phyloP scores from a whole-genome alignment of 2,888 invertebrate genomes.

The Philhelius pedissequus region DNA sequence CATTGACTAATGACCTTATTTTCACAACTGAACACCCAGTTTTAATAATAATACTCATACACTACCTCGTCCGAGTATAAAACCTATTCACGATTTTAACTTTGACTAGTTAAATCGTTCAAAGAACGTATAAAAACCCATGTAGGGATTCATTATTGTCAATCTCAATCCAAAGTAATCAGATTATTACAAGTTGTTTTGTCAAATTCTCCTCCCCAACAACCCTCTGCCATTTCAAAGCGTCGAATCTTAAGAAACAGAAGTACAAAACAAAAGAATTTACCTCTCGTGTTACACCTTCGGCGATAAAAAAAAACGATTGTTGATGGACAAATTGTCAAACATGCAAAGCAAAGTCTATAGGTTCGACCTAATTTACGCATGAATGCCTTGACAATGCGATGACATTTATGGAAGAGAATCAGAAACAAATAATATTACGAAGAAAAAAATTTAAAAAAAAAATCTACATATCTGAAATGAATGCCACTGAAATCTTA shows the following conservation, averaged over 20 bases:
- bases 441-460: not conserved
- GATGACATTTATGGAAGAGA: not conserved
- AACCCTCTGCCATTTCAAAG: not conserved
- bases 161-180: slow-evolving; percentile 14
- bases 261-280: slow-evolving; percentile 1
- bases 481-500: slow-evolving; percentile 43
- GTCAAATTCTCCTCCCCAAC: not conserved
- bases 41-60: not conserved
- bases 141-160: slow-evolving; percentile 9
- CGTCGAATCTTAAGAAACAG: not conserved
- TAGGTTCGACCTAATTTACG: slow-evolving; percentile 48
- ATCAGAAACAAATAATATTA: not conserved
- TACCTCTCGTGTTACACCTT: slow-evolving; percentile 15
- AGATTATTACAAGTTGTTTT: slow-evolving; percentile 20
- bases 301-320: not conserved
- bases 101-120: not conserved
- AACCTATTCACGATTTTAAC: not conserved
- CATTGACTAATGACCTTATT: too few relatives aligned
- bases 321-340: slow-evolving; percentile 18
- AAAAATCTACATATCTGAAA: slow-evolving; percentile 22
- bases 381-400: slow-evolving; percentile 35
- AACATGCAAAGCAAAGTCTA: slow-evolving; percentile 16
- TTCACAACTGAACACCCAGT: not conserved
- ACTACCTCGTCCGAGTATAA: not conserved
- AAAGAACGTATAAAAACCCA: not conserved